Conservation (phyloP, 2,888 invertebrate genomes). For the Ctenicera cuprea region DNA sequence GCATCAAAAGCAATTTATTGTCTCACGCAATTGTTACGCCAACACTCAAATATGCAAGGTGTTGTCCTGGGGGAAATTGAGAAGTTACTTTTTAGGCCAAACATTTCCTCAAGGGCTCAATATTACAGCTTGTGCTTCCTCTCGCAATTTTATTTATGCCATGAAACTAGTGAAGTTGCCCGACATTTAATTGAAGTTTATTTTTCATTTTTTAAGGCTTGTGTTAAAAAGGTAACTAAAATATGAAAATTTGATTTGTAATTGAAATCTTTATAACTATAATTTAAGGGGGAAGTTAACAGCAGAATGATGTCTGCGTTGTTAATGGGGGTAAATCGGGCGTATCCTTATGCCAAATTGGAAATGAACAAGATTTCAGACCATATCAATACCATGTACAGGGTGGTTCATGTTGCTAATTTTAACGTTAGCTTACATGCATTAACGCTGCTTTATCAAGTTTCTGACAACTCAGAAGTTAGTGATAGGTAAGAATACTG, state of each 20-base stretch:
- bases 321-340: slow-evolving; percentile 87
- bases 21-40: slow-evolving; percentile 85
- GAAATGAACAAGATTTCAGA: slow-evolving; percentile 76
- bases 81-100: slow-evolving; percentile 88
- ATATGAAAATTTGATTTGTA: neutral
- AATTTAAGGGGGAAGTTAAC: slow-evolving; percentile 82
- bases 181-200: slow-evolving; percentile 92
- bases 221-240: slow-evolving; percentile 82
- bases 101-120: slow-evolving; percentile 90
- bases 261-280: neutral
- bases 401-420: slow-evolving; percentile 86
- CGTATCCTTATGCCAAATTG: slow-evolving; percentile 87
- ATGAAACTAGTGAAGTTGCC: slow-evolving; percentile 85
- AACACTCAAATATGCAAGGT: slow-evolving; percentile 94
- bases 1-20: slow-evolving; percentile 93
- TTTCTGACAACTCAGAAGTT: slow-evolving; percentile 74
- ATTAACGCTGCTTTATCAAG: slow-evolving; percentile 78
- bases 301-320: slow-evolving; percentile 89
- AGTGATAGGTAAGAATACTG: slow-evolving; percentile 75
- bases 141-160: slow-evolving; percentile 86
- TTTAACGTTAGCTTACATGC: slow-evolving; percentile 81
- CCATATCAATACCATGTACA: slow-evolving; percentile 86
- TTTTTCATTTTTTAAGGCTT: slow-evolving; percentile 96
- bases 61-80: slow-evolving; percentile 93
- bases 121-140: slow-evolving; percentile 96